Evolutionary conservation across 2,113 vertebrate species (phyloP), one percentile per base, ranked within the genome.

Genomic region (Pelmatolapia mariae): DNA sequence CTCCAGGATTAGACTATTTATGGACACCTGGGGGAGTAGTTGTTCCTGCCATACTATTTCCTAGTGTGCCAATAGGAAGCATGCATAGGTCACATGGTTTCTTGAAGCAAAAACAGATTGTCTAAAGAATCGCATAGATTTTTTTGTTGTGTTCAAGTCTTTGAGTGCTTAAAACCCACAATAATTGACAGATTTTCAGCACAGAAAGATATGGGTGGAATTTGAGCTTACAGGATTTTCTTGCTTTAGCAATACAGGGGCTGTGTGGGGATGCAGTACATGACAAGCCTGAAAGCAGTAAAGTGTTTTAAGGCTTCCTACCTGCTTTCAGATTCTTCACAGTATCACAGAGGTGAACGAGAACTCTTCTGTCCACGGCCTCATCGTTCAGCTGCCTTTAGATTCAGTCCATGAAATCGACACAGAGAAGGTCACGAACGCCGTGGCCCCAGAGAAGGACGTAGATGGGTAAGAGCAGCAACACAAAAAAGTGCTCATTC

Each of bases 371-470:
- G 61, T 99, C 66, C 99, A 99, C 24, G 98, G 98, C 5, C 97
- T 99, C 84, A 97, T 99, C 61, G 98, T 99, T 43, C 99, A 99
- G 94, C 96, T 99, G 54, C 98, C 99, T 0, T 96, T 99, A 54
- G 99, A 99, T 92, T 97, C 98, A 0, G 86, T 98, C 88, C 97
- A 98, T 80, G 95, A 96, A 80, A 98, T 99, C 18, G 95, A 98
- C 89, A 98, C 98, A 0, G 98, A 99, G 91, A 97, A 96, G 90
- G 96, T 99, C 88, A 97, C 98, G 86, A 98, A 99, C 29, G 96
- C 97, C 3, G 97, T 99, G 73, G 94, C 96, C 13, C 98, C 98
- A 5, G 97, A 98, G 89, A 99, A 99, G 93, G 99, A 99, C 1
- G 97, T 99, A n/a, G 99, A 99, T 61, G 99, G 99, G 99, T 99